A percentile compares a stretch with the other conserved stretches of the same genome.
phyloP scores from a whole-genome alignment of 2,797 vertebrate genomes.

The Pseudocheirus occidentalis region DNA sequence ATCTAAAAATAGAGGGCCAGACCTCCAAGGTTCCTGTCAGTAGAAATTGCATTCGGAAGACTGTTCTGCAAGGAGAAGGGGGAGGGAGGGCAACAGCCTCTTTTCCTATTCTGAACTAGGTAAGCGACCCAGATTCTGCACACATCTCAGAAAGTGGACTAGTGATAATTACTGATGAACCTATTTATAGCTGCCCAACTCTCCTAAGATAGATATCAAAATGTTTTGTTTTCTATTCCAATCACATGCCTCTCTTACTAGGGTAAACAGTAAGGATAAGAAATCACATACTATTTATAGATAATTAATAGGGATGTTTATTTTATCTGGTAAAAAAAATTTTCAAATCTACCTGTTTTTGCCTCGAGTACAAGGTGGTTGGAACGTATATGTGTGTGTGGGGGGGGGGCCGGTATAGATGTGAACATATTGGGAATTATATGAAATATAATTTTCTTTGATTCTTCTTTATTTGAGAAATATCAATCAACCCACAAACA shows the following conservation, averaged over 20 bases:
- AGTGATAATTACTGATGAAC: constrained; percentile 43
- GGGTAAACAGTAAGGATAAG: constrained; percentile 1
- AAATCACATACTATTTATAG: constrained; percentile 30
- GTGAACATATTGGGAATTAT: not conserved
- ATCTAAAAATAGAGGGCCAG: constrained; percentile 54
- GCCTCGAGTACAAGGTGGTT: not conserved
- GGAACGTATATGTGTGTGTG: not conserved
- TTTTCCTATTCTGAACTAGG: constrained; percentile 38
- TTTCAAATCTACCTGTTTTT: not conserved
- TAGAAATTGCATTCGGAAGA: constrained; percentile 57
- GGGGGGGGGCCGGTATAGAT: not conserved
- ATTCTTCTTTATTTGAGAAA: not conserved
- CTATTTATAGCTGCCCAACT: constrained; percentile 39
- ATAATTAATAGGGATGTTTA: constrained; percentile 24
- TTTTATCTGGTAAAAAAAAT: constrained; percentile 13
- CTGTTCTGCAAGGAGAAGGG: constrained; percentile 65
- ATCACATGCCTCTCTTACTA: constrained; percentile 11
- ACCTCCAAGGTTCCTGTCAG: constrained; percentile 55
- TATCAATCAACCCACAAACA: not conserved
- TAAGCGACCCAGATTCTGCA: constrained; percentile 33
- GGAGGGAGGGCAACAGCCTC: constrained; percentile 53
- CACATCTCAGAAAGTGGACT: constrained; percentile 33
- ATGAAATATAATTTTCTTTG: not conserved
- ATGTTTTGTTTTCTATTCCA: constrained; percentile 31
- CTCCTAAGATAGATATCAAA: constrained; percentile 24